Evolutionary conservation across 1,140 invertebrate genomes (phyloP).

Genomic region (Euura saliciscinereae): DNA sequence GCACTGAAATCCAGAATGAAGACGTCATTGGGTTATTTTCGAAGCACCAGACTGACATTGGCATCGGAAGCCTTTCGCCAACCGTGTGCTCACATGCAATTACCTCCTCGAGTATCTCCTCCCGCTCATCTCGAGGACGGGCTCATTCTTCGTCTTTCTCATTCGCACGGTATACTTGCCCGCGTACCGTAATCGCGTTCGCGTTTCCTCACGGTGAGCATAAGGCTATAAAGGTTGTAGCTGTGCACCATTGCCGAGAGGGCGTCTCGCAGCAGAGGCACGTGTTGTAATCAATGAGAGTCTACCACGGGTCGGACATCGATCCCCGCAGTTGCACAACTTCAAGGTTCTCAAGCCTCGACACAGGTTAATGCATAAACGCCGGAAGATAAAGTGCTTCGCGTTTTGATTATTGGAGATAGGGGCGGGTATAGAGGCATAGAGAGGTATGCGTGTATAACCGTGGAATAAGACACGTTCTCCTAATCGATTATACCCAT

Average conservation of each 20-base stretch:
- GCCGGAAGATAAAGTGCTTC: neutral
- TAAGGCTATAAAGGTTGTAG: neutral
- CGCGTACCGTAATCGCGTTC: neutral
- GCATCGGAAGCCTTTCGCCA: neutral
- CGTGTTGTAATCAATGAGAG: constrained; percentile 4
- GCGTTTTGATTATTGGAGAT: neutral
- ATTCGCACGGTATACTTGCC: neutral
- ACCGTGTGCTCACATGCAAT: constrained; percentile 1
- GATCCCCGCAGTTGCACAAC: constrained; percentile 3
- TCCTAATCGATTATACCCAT: neutral
- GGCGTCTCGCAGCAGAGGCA: neutral
- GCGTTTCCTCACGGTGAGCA: neutral
- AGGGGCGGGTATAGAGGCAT: neutral
- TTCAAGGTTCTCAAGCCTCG: neutral
- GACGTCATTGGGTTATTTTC: neutral
- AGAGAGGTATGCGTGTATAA: neutral
- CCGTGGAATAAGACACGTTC: neutral
- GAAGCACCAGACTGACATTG: neutral
- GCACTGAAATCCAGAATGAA: neutral
- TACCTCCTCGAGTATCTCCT: neutral
- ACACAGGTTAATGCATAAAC: constrained; percentile 5
- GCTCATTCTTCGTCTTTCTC: neutral
- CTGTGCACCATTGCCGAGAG: neutral
- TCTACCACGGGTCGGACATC: neutral
- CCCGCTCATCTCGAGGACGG: neutral